Percentiles rank a stretch among this genome's conserved stretches.
phyloP scores from a whole-genome alignment of 2,888 invertebrate species.

The Heterodera filipjevi region DNA sequence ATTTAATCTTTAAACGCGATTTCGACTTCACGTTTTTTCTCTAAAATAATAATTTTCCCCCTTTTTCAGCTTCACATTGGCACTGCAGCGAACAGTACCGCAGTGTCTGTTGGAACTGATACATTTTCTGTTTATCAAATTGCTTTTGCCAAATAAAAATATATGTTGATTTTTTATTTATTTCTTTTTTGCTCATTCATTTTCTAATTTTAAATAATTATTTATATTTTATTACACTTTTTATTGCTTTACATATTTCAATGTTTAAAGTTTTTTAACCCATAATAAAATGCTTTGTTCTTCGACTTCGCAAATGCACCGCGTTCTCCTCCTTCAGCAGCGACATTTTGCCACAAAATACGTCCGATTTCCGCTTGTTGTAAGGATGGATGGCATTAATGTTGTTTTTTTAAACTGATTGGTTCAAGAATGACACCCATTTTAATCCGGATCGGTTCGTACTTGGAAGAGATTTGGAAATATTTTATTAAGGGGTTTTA shows the following conservation, averaged over 20 bases:
- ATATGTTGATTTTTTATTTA: not conserved
- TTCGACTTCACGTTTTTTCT: too few relatives aligned
- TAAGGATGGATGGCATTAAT: not conserved
- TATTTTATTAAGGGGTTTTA: not conserved
- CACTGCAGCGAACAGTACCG: not conserved
- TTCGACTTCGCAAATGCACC: not conserved
- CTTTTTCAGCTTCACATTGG: not conserved
- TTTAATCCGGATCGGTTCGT: too few relatives aligned
- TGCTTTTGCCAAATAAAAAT: not conserved
- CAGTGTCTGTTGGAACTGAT: not conserved
- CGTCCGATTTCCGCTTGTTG: constrained; percentile 2
- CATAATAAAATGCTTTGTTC: not conserved
- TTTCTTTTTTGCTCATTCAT: not conserved
- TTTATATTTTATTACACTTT: not conserved
- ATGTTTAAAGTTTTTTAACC: too few relatives aligned
- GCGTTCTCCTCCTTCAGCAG: not conserved
- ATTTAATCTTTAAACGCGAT: too few relatives aligned
- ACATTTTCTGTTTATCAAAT: constrained; percentile 11
- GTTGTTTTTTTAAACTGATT: not conserved
- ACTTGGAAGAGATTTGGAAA: too few relatives aligned
- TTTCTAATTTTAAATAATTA: not conserved
- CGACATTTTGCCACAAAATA: not conserved
- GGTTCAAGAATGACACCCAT: too few relatives aligned
- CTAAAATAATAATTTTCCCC: not conserved
- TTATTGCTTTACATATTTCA: too few relatives aligned